A percentile compares a stretch with the other conserved stretches of the same genome.
phyloP scores from a whole-genome alignment of 2,113 vertebrate genomes.

The Sinocyclocheilus maitianheensis region DNA sequence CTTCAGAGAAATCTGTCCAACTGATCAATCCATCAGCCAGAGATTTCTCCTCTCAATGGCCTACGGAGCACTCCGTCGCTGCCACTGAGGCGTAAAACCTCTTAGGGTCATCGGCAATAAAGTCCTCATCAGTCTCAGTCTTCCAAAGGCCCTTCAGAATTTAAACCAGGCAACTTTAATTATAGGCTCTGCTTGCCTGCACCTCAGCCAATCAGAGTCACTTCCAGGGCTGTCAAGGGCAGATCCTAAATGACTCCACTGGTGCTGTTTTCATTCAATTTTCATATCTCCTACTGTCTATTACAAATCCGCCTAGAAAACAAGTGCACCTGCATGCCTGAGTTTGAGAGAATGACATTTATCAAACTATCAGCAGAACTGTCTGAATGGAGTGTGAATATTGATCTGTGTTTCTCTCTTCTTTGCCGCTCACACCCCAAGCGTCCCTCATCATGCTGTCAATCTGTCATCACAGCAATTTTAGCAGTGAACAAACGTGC shows the following conservation, averaged over 20 bases:
- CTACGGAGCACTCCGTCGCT: neutral
- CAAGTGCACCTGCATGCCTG: neutral
- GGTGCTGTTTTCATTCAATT: neutral
- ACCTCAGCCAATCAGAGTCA: slow-evolving; percentile 29
- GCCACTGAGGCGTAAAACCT: neutral
- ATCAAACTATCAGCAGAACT: slow-evolving; percentile 36
- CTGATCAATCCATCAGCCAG: slow-evolving; percentile 18
- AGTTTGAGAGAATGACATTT: slow-evolving; percentile 17
- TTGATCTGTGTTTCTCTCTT: slow-evolving; percentile 22
- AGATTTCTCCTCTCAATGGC: slow-evolving; percentile 18
- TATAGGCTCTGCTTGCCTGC: neutral
- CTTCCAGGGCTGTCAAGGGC: neutral
- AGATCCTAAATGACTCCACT: neutral
- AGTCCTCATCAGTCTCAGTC: slow-evolving; percentile 29
- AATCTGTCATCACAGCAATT: slow-evolving; percentile 26
- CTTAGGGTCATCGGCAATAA: slow-evolving; percentile 9
- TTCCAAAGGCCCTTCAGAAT: slow-evolving; percentile 10
- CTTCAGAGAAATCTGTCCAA: slow-evolving; percentile 24
- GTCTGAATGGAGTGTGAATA: slow-evolving; percentile 36
- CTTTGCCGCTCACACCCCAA: neutral
- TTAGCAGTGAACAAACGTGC: slow-evolving; percentile 15
- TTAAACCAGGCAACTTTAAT: slow-evolving; percentile 19
- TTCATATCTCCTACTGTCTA: neutral
- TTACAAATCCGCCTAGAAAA: neutral
- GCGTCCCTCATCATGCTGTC: slow-evolving; percentile 4